Evolutionary conservation across 2,113 vertebrate genomes (phyloP), one percentile per base, ranked within the genome.

Genomic region (Tursiops truncatus): DNA sequence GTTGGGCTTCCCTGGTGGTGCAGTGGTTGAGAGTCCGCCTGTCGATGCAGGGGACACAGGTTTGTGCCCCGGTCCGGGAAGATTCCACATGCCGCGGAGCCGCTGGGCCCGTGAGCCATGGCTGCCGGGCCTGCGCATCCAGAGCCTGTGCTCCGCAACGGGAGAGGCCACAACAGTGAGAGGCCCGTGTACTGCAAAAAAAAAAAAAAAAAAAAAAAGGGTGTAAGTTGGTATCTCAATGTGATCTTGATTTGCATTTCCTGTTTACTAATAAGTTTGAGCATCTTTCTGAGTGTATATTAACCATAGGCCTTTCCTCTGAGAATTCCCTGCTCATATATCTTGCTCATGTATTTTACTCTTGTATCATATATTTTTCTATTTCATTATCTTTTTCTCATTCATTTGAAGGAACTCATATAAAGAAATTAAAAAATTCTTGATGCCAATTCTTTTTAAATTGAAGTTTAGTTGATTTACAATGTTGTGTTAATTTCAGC

Each of bases 221-320:
- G 7, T 60, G 13, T 71, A 79, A 9, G 65, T 73, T 60, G 28
- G 21, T 50, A 26, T 82, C 11, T 73, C 23, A 76, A 62, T 94
- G 23, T 82, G 86, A 20, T 79, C 77, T 95, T 95, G n/a, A 81
- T 82, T 93, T 93, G 36, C 60, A 62, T 82, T 92, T 96, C 36
- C 38, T 86, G 41, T 83, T 76, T 93, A 67, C 47, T 79, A 71
- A 50, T 76, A 67, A 62, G 13, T 77, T 67, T 53, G 79, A 96
- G 9, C 8, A 65, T 70, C 18, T 44, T 47, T 94, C 82, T 63
- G 50, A 47, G 31, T 44, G 4, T 58, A 28, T 89, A 47, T 74
- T 31, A 33, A 26, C 44, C 63, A n/a, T 44, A 28, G 36, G 36
- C 63, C 38, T 71, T 88, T 68, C 26, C 80, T 97, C 60, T 95